phyloP scores from a whole-genome alignment of 2,797 vertebrate species.

The Dendrocincla tyrannina region DNA sequence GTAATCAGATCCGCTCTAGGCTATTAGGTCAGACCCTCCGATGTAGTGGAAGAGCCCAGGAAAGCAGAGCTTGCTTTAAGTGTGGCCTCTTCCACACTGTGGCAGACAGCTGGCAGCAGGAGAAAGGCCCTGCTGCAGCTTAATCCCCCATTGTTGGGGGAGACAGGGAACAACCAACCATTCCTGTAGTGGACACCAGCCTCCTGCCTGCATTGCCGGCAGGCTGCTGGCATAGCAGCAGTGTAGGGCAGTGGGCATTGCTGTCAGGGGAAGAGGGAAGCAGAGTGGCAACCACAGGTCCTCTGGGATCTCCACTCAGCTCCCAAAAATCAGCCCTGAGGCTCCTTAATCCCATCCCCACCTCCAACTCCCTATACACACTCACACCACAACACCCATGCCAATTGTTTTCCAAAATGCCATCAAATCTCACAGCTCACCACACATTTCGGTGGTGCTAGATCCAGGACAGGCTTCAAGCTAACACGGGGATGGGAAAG shows the following conservation, averaged over 20 bases:
- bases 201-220: background rate
- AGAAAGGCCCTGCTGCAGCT: background rate
- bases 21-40: background rate
- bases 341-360: background rate
- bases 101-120: background rate
- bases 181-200: background rate
- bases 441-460: fast-evolving
- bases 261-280: background rate
- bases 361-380: background rate
- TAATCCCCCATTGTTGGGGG: background rate
- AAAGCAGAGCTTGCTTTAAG: background rate
- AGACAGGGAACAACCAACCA: fast-evolving
- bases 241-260: background rate
- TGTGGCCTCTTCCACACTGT: fast-evolving
- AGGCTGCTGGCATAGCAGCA: background rate
- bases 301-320: background rate
- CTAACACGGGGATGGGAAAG: background rate
- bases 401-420: background rate
- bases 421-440: background rate
- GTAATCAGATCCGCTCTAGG: fast-evolving
- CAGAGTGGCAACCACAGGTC: background rate
- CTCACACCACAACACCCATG: background rate
- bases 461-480: background rate
- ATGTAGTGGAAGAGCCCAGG: background rate
- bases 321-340: background rate